Evolutionary conservation across 1,140 invertebrate species (phyloP), one percentile per base, ranked within the genome.

Genomic region (Leguminivora glycinivorella): DNA sequence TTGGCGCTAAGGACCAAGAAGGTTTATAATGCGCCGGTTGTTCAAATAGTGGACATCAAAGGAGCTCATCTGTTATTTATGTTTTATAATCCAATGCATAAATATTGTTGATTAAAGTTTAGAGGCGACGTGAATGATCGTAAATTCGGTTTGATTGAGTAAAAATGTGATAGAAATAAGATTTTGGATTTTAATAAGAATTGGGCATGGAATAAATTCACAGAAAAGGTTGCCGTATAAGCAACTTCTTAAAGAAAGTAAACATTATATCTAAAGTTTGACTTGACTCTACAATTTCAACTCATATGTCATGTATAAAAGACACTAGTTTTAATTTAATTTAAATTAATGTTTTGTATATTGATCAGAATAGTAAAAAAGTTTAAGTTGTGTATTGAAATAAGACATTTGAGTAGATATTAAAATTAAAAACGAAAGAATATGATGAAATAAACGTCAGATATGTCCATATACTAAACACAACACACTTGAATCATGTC

Each of bases 1-100:
- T 70, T 81, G 88, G 89, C 89, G 87, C 87, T 90, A 83, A 84
- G 75, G 26, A 17, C 63, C 52, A n/a, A n/a, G n/a, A n/a, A n/a
- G n/a, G 86, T 88, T 89, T 85, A 82, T 87, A 88, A 87, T 84
- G 71, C 68, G 52, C 17, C 29, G 73, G 77, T 81, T 83, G 80
- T 84, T 83, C 71, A 81, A 81, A 86, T 83, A 77, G 72, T 70
- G 68, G 40, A 72, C 56, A 73, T 76, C 68, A 79, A 76, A 78
- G 71, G 78, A 72, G 17, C 69, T 67, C 7, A 68, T 52, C 72
- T 78, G 74, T 75, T 75, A 68, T 73, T 79, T 77, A 68, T 67
- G 58, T 63, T 9, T 2, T 63, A 34, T 34, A 63, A 63, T 31
- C 58, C 58, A 31, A 63, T 63, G 58, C 14, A 63, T 63, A 63